These are phyloP conservation scores for Alca torda DNA, from an alignment of 2,797 vertebrate genomes.

Conservation along the genomic window DNA sequence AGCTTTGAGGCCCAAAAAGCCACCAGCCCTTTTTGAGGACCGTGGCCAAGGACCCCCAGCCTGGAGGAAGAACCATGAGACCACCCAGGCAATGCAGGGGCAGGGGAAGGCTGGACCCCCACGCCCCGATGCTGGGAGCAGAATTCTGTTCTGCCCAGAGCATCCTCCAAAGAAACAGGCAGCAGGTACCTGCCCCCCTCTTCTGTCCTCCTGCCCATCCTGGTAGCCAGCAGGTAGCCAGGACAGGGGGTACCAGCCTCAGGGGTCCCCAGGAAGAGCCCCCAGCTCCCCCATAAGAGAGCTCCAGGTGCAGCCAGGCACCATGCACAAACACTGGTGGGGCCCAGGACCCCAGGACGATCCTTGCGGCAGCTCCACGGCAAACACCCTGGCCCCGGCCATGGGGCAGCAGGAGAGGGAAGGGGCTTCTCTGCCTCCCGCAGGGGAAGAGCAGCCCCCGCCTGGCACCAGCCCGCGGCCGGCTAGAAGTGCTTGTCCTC, in stretches of 20 bases:
- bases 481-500: slow-evolving; percentile 89
- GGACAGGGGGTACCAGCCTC: neutral
- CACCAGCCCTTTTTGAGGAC: neutral
- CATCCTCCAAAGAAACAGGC: neutral
- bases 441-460: neutral
- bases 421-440: neutral
- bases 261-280: neutral
- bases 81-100: neutral
- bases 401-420: neutral
- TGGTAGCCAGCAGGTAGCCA: neutral
- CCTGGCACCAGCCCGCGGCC: accelerated
- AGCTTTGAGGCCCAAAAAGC: neutral
- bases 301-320: neutral
- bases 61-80: neutral
- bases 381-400: accelerated
- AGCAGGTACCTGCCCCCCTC: neutral
- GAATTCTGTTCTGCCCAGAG: neutral
- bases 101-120: neutral
- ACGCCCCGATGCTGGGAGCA: accelerated
- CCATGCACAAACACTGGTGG: neutral
- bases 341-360: neutral
- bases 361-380: neutral
- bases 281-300: accelerated
- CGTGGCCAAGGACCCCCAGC: neutral
- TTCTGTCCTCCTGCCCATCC: neutral